Percentiles rank a stretch among this genome's conserved stretches.
phyloP scores from a whole-genome alignment of 2,113 vertebrate genomes.

The Leucoraja erinaceus region DNA sequence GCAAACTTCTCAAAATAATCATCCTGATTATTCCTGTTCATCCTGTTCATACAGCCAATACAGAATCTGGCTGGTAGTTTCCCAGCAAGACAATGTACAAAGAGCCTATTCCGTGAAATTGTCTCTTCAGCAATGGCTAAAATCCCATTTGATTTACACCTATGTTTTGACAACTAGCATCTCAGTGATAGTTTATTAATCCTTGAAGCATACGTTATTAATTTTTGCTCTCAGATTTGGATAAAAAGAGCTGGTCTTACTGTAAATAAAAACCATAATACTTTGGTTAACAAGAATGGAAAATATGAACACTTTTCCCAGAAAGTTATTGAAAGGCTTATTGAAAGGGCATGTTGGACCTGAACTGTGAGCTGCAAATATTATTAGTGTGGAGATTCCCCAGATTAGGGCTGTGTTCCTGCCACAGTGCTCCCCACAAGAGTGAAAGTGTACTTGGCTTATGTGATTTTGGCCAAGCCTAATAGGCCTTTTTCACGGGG shows the following conservation, averaged over 20 bases:
- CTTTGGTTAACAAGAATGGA: not conserved
- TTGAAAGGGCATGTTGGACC: not conserved
- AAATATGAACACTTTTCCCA: not conserved
- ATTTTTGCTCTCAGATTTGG: not conserved
- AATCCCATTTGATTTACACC: not conserved
- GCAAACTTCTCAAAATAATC: not conserved
- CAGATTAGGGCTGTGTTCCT: not conserved
- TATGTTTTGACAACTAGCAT: not conserved
- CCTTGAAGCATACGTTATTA: not conserved
- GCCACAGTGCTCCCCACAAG: not conserved
- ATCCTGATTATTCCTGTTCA: no score
- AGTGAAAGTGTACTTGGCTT: not conserved
- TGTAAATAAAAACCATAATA: not conserved
- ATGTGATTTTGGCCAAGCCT: not conserved
- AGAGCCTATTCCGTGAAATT: not conserved
- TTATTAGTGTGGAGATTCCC: not conserved
- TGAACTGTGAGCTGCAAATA: conserved; percentile 5
- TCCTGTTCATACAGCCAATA: not conserved
- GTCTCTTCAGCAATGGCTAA: not conserved
- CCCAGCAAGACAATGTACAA: not conserved
- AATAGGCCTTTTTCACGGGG: no score
- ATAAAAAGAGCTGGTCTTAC: not conserved
- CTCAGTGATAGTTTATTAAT: not conserved
- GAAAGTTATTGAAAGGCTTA: not conserved
- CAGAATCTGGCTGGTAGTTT: no score